phyloP scores from a whole-genome alignment of 2,888 invertebrate genomes.

The Tipula unca region DNA sequence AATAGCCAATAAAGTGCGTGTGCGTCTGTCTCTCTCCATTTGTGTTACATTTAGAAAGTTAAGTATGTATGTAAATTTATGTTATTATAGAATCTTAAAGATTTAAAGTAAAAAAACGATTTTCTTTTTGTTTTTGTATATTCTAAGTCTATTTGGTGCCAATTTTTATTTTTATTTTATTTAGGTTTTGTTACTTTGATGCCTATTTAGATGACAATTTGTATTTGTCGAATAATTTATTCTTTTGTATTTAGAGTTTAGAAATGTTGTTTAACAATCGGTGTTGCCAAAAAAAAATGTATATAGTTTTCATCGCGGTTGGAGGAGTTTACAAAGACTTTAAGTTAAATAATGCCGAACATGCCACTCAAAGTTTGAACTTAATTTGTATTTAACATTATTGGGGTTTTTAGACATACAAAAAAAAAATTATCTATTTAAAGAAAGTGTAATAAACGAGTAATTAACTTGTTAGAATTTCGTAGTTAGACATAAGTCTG shows the following conservation, averaged over 20 bases:
- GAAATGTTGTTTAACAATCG: background rate
- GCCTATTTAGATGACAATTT: slow-evolving; percentile 21
- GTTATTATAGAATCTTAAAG: background rate
- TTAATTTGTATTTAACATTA: background rate
- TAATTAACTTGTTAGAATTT: background rate
- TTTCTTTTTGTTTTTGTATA: background rate
- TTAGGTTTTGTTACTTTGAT: slow-evolving; percentile 17
- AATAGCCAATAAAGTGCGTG: background rate
- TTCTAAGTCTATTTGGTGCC: background rate
- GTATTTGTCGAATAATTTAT: background rate
- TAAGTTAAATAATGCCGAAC: background rate
- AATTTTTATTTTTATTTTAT: slow-evolving; percentile 2
- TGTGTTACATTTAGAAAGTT: slow-evolving; percentile 3
- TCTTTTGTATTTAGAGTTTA: slow-evolving; percentile 8
- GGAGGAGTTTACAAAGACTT: background rate
- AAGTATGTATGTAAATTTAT: background rate
- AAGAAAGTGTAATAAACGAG: background rate
- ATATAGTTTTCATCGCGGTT: background rate
- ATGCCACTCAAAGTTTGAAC: background rate
- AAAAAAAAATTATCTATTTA: background rate
- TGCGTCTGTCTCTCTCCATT: background rate
- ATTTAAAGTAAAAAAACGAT: background rate
- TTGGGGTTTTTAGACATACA: background rate
- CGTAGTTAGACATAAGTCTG: background rate
- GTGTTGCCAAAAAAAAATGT: background rate